A percentile compares a stretch with the other conserved stretches of the same genome.
These are phyloP conservation scores for Numenius phaeopus DNA, from an alignment of 2,797 vertebrate species.

Conservation along the genomic window DNA sequence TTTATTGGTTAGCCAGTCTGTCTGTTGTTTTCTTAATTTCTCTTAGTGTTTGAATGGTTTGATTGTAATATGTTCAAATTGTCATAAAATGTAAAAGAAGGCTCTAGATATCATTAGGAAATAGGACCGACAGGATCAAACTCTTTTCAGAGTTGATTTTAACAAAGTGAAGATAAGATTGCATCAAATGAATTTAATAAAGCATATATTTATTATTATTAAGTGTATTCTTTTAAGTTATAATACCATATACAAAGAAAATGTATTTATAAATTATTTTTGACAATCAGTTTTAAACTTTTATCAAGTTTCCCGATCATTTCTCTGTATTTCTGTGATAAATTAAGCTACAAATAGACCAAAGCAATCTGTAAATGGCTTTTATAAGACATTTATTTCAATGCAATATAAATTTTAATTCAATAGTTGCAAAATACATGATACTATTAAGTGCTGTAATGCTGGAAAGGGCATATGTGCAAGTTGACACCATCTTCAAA, in stretches of 20 bases:
- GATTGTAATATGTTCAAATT: not conserved
- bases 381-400: not conserved
- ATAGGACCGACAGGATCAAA: not conserved
- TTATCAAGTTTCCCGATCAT: not conserved
- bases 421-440: not conserved
- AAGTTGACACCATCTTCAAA: not conserved
- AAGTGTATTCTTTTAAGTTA: not conserved
- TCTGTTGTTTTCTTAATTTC: slow-evolving; percentile 17
- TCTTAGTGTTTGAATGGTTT: not conserved
- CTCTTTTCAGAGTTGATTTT: not conserved
- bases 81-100: slow-evolving; percentile 6
- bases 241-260: not conserved
- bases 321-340: slow-evolving; percentile 18
- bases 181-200: slow-evolving; percentile 26
- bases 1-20: not conserved
- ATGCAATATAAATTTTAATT: slow-evolving; percentile 2
- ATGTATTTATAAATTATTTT: not conserved
- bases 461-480: not conserved
- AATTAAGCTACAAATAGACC: slow-evolving; percentile 27
- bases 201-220: slow-evolving; percentile 29
- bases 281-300: slow-evolving; percentile 4
- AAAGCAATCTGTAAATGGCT: not conserved
- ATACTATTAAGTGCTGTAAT: not conserved
- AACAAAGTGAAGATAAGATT: not conserved
- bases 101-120: not conserved